Base-by-base conservation (phyloP, 2,797 vertebrate species). In the Helicolenus hilgendorfi region DNA sequence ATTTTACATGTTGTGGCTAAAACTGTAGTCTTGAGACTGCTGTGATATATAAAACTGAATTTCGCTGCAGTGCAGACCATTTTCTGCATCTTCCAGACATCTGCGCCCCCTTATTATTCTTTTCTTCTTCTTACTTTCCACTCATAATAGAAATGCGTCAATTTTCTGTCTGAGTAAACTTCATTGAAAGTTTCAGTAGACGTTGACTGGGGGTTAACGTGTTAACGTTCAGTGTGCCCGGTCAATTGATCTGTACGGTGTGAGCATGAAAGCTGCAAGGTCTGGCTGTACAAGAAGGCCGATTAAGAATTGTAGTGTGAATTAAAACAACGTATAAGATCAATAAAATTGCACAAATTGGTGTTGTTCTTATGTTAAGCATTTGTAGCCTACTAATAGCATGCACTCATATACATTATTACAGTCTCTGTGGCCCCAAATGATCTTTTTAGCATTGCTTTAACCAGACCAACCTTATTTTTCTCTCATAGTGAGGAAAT, bases 81-180 rank as follows among this genome's bases (percentile, higher is more conserved):
- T 49, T 49, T 49, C 45, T 59, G 26, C 13, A 18, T 20, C 4
- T 29, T 18, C 26, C 58, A 60, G 26, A 27, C 3, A 27, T 1
- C 18, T 31, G 8, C 4, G 8, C 2, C 31, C 60, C 60, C 10
- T 33, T 63, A 33, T 63, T 63, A 33, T 31, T 63, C 5, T 63
- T 63, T 63, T 33, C 18, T 62, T 62, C 27, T 62, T 31, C 27
- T 27, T 20, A 62, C 27, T 31, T 62, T 31, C 59, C 59, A 62
- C 0, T 55, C n/a, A 55, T 0, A 55, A 22, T n/a, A n/a, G 49
- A 53, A n/a, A 0, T n/a, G 49, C 3, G 0, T 4, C 0, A 53
- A 53, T n/a, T 9, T 11, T 53, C 4, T 55, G 20, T 55, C 49
- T 55, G 49, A 49, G 0, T 49, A 49, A 49, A 49, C 45, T 0